Evolutionary conservation across 2,113 vertebrate species (phyloP), one percentile per base, ranked within the genome.

Genomic region (Geococcyx californianus): DNA sequence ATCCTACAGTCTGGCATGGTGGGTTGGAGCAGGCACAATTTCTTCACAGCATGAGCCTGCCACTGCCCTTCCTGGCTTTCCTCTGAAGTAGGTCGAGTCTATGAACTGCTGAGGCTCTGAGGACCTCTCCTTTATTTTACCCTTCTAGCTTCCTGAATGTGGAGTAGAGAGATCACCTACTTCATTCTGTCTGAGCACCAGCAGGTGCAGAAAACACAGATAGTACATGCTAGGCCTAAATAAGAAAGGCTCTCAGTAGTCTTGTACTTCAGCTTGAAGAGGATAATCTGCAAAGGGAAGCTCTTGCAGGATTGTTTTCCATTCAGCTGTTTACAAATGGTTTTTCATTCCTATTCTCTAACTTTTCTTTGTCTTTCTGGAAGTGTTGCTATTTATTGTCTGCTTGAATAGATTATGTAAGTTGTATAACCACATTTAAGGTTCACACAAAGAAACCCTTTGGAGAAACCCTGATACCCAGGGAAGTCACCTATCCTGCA

Each of bases 81-180:
- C 69, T 94, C 92, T 94, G 82, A 96, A 95, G 82, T 87, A 93
- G 95, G 95, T 92, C 93, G 89, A 42, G 76, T 67, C 82, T 90
- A 7, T 63, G 91, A 94, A 84, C 80, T 94, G 81, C 55, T 1
- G 29, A 62, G 81, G 64, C 92, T 79, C 60, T 6, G 1, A 8
- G 25, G 67, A 45, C 51, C 66, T 28, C 63, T 79, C 56, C 9
- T 83, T 90, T 44, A 47, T 96, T 90, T 40, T 63, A 60, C 70
- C 52, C 3, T 75, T 89, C 23, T 74, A 16, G 40, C 68, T 59
- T 87, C 55, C 36, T 31, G 63, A 54, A 33, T 16, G 44, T 0
- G 0, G 66, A 81, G 77, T 5, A 16, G 66, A 56, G 77, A 40
- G n/a, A 59, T 79, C 42, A 26, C 40, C 66, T 55, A 1, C 52